Evolutionary conservation across 2,888 invertebrate genomes (phyloP), one percentile per base, ranked within the genome.

Genomic region (Rhodophaea formosa): DNA sequence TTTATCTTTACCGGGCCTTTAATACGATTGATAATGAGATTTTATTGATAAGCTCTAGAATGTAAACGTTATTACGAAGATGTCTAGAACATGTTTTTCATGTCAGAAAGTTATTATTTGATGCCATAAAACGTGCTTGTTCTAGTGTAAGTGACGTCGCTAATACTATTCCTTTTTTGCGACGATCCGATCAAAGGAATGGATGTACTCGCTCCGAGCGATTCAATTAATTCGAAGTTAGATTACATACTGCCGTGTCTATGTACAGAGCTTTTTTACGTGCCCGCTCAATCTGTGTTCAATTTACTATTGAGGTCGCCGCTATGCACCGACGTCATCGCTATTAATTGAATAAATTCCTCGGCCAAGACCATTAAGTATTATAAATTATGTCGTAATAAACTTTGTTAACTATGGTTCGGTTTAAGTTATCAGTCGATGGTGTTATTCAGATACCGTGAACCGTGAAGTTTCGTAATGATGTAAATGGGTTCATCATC

Each of bases 401-500:
- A 59, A 58, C 15, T 23, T 42, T 3, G 14, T 51, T 15, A 42
- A n/a, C n/a, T 49, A 15, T 39, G 47, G 54, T 56, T 56, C 43
- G 39, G 51, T 59, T 57, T 35, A 53, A 59, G 44, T 44, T 7
- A 45, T 47, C 52, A 52, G 45, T 58, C 52, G 51, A 58, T 55
- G 57, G 55, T 47, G 59, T 58, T 60, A 44, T 59, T 64, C 57
- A 57, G 62, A 62, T 65, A 64, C 60, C 57, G 64, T 69, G 71
- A 72, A 77, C 72, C 70, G 66, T 70, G 71, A 68, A 71, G 74
- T 79, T 83, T 80, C 79, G 74, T 79, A 79, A 82, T 69, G 68
- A 14, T 47, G 67, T 69, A 71, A 72, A 68, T 63, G 79, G 77
- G 90, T 86, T 89, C 88, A 81, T 83, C 84, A 85, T 88, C 84